phyloP scores from a whole-genome alignment of 2,888 invertebrate genomes.

The Steromphala cineraria region DNA sequence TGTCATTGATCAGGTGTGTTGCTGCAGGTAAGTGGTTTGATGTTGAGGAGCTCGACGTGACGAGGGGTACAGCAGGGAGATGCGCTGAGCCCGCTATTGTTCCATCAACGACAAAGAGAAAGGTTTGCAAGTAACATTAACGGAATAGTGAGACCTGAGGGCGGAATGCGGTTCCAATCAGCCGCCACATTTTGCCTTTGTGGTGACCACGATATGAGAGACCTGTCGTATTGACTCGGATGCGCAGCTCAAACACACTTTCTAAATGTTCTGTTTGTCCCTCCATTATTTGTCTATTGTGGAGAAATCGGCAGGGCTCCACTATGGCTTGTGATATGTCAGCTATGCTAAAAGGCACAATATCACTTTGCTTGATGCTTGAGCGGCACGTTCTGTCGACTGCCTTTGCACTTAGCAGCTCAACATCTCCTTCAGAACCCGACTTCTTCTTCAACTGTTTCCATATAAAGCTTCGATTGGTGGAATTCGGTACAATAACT shows the following conservation, averaged over 20 bases:
- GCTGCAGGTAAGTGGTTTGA: background rate
- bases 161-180: background rate
- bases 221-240: slow-evolving; percentile 10
- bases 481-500: too few relatives aligned
- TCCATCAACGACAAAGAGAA: background rate
- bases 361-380: background rate
- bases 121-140: slow-evolving; percentile 1
- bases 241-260: background rate
- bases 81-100: background rate
- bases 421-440: too few relatives aligned
- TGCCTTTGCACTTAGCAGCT: background rate
- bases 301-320: slow-evolving; percentile 19
- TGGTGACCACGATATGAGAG: background rate
- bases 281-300: slow-evolving; percentile 25
- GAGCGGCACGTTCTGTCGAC: background rate
- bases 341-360: slow-evolving; percentile 22
- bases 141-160: background rate
- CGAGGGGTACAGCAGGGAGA: background rate
- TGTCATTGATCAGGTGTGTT: background rate
- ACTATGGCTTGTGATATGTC: background rate
- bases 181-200: background rate
- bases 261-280: slow-evolving; percentile 15
- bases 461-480: too few relatives aligned
- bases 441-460: too few relatives aligned
- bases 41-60: background rate